Evolutionary conservation across 1,140 invertebrate genomes (phyloP), one percentile per base, ranked within the genome.

Genomic region (Laupala kohalensis): DNA sequence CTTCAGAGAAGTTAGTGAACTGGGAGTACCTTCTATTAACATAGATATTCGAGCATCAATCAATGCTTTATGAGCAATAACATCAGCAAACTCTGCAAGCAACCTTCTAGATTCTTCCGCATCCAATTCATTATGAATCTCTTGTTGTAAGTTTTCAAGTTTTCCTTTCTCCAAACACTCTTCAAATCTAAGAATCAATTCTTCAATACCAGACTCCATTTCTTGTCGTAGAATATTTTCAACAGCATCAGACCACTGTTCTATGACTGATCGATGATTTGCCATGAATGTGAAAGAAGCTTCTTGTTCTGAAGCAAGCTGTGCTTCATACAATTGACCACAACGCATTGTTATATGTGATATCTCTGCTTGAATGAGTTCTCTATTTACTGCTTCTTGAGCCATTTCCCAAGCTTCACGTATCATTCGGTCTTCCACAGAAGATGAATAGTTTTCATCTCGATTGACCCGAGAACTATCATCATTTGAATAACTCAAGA

Each of bases 61-160:
- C 30, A 92, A 80, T 53, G 90, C 89, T 78, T 92, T 91, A 72
- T 91, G 89, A 28, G 90, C 89, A 53, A 91, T 83, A 64, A 91
- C 84, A 78, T 91, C 89, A 25, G 89, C 88, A 77, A 90, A 89
- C 77, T 73, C 72, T 63, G 64, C n/a, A 5, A 73, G 69, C n/a
- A 69, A 25, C 26, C 23, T 15, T 68, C 71, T 30, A 25, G 71
- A 72, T 70, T 73, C 72, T 24, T 63, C 26, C 6, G 25, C 19
- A 3, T 72, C 75, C 25, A 78, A 75, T 72, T 72, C 74, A 64
- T 69, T 74, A 67, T 69, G 76, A 72, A 30, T 71, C 69, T 53
- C 53, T n/a, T 66, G 28, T 26, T 62, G 26, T 12, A 37, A 6
- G 19, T 64, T 62, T 13, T 73, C 74, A 26, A 62, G 26, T 66